Conservation (phyloP, 2,888 invertebrate species). For the Drosophila silvestris region DNA sequence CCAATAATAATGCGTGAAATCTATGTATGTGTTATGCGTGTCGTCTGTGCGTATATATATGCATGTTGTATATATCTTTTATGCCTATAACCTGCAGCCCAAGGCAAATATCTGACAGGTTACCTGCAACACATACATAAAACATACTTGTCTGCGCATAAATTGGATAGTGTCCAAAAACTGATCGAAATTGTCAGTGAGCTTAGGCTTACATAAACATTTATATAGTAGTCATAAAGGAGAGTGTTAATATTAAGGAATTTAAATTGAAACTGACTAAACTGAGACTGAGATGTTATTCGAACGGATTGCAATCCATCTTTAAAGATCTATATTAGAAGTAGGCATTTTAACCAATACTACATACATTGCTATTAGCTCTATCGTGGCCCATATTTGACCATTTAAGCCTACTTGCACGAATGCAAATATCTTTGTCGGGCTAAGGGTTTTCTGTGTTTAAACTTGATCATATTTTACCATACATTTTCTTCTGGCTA, state of each 20-base stretch:
- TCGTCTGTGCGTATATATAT: constrained; percentile 1
- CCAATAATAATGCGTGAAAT: constrained; percentile 44
- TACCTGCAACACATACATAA: constrained; percentile 8
- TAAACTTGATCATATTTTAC: background rate
- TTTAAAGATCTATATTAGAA: background rate
- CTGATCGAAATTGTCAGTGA: background rate
- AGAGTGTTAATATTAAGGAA: background rate
- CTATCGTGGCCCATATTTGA: background rate
- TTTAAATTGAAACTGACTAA: background rate
- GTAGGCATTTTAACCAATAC: background rate
- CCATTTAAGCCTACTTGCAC: background rate
- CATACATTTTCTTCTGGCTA: background rate
- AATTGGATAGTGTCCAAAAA: background rate
- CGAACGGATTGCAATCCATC: background rate
- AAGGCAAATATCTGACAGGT: background rate
- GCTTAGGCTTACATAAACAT: background rate
- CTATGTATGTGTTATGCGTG: background rate
- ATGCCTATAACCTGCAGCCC: constrained; percentile 18
- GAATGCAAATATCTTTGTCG: background rate
- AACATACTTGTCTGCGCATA: background rate
- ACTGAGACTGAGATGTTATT: background rate
- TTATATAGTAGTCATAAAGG: background rate
- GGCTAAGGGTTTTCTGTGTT: background rate
- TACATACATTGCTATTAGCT: background rate
- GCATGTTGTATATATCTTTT: background rate